Evolutionary conservation across 2,888 invertebrate species (phyloP), one percentile per base, ranked within the genome.

Genomic region (Brachylomia viminalis): DNA sequence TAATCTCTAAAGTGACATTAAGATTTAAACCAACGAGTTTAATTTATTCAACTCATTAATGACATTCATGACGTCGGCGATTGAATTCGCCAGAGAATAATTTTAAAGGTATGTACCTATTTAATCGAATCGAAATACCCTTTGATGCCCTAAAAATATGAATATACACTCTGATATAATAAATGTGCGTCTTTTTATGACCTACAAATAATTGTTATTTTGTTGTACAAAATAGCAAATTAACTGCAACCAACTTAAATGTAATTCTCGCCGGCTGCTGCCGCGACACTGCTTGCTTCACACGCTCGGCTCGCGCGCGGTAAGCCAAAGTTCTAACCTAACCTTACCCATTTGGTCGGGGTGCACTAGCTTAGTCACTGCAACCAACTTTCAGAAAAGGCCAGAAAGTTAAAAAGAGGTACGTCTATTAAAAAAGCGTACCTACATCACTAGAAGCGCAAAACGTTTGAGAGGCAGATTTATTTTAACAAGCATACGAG

Each of bases 1-100:
- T 62, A 49, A 81, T 75, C 61, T 27, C 5, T 15, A 49, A 61
- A 64, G 42, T 42, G 10, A 67, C 27, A 61, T 80, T 11, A 15
- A 56, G 8, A 33, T 17, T 76, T 7, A 15, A 59, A 49, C 62
- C 30, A 30, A 62, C 71, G 15, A n/a, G n/a, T n/a, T n/a, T n/a
- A n/a, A n/a, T n/a, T n/a, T n/a, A n/a, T n/a, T n/a, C n/a, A 52
- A 52, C 47, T 79, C n/a, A 71, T 45, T 23, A 15, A 52, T 52
- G 15, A 30, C 20, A n/a, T 30, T 30, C 1, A 47, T 13, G 6
- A 33, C 23, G 11, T 27, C 17, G 45, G 15, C 3, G 0, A 42
- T 45, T 47, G 11, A 49, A 27, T 42, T 10, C 17, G 2, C 17
- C 7, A 45, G 42, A n/a, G 2, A 61, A 23, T 0, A 13, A 42